Evolutionary conservation across 2,888 invertebrate species (phyloP).

Genomic region (Theretra japonica): DNA sequence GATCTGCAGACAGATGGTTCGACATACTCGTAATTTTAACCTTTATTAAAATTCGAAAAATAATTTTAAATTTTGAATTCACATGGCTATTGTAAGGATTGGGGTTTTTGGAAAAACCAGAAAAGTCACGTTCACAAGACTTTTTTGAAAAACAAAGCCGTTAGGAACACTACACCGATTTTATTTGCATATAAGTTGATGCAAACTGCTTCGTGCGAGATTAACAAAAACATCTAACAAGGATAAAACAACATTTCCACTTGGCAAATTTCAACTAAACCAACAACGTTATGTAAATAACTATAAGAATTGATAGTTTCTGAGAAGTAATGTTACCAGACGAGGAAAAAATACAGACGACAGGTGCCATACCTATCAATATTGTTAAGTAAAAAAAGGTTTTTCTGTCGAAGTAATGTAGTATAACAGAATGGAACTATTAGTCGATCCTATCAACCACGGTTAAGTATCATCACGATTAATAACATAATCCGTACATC

Average conservation of each 20-base stretch:
- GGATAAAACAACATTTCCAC: background rate
- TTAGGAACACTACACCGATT: background rate
- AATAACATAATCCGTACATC: constrained; percentile 3
- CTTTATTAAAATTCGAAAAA: too few relatives aligned
- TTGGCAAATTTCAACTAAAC: background rate
- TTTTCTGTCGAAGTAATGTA: too few relatives aligned
- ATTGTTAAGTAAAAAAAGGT: background rate
- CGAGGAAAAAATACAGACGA: background rate
- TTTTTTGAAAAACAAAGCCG: background rate
- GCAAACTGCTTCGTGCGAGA: background rate
- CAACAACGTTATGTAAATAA: background rate
- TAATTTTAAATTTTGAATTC: background rate
- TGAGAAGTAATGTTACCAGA: background rate
- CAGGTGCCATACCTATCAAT: background rate
- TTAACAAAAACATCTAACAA: background rate
- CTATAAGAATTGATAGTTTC: background rate
- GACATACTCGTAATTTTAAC: too few relatives aligned
- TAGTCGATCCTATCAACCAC: constrained; percentile 1
- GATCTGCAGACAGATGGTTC: too few relatives aligned
- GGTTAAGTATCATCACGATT: background rate
- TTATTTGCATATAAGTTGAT: background rate
- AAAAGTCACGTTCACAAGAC: background rate
- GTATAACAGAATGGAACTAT: background rate
- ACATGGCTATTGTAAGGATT: background rate
- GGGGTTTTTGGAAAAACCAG: background rate